phyloP scores from a whole-genome alignment of 2,113 vertebrate species.

The Malurus cyaneus region DNA sequence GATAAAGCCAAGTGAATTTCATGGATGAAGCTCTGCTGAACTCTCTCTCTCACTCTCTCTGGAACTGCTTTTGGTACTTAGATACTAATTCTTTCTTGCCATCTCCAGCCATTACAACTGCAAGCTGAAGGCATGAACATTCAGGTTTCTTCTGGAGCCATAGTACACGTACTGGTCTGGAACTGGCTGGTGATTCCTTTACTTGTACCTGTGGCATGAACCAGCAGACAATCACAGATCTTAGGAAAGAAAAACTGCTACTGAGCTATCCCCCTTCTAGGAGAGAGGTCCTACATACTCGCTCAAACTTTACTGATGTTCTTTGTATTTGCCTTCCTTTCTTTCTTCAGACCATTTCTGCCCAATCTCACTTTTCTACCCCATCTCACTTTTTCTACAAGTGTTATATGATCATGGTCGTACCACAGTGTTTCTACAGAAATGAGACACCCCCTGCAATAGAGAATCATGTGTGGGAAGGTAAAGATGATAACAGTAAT shows the following conservation, averaged over 20 bases:
- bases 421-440: neutral
- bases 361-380: too few species aligned
- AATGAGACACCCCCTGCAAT: neutral
- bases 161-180: rapidly evolving
- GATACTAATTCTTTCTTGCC: neutral
- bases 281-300: neutral
- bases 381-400: neutral
- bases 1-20: neutral
- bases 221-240: neutral
- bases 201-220: neutral
- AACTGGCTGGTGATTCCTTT: neutral
- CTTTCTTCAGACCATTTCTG: neutral
- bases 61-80: neutral
- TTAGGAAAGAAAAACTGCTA: neutral
- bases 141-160: neutral
- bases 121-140: neutral
- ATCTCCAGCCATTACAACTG: neutral
- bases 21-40: neutral
- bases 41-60: neutral
- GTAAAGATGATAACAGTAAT: neutral
- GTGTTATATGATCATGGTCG: neutral
- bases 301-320: neutral
- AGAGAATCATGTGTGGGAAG: rapidly evolving
- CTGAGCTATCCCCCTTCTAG: neutral
- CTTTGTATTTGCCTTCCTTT: neutral